Percentiles rank a stretch among this genome's conserved stretches.
phyloP scores from a whole-genome alignment of 2,797 vertebrate genomes.

The Artibeus lituratus region DNA sequence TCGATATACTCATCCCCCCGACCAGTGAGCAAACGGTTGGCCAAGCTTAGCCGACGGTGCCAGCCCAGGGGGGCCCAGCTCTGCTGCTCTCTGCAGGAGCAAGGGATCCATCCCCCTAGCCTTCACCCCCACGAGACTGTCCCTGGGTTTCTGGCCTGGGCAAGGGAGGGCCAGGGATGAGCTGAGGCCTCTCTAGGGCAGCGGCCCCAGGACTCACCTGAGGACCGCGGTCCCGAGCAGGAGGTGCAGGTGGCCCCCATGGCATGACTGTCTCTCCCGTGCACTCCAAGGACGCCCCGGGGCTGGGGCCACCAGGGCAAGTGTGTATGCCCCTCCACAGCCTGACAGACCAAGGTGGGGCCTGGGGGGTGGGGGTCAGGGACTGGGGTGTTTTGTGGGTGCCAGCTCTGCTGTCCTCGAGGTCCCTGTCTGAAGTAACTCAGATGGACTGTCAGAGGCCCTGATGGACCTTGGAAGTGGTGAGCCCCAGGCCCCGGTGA shows the following conservation, averaged over 20 bases:
- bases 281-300: not conserved
- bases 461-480: not conserved
- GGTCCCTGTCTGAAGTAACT: not conserved
- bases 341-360: not conserved
- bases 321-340: not conserved
- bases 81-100: not conserved
- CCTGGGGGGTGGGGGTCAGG: not conserved
- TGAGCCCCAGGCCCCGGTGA: slow-evolving; percentile 38
- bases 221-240: not conserved
- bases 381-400: not conserved
- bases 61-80: not conserved
- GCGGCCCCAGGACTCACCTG: not conserved
- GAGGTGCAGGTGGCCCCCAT: not conserved
- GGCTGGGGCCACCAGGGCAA: not conserved
- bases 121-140: not conserved
- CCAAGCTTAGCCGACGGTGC: fast-evolving
- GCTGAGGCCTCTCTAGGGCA: not conserved
- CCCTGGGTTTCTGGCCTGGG: not conserved
- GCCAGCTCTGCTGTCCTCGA: not conserved
- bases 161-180: not conserved
- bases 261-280: not conserved
- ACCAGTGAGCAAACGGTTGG: not conserved
- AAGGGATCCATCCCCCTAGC: not conserved
- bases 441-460: not conserved
- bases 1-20: not conserved